Base-by-base conservation (phyloP, 2,888 invertebrate genomes). In the Pemphredon lugubris region DNA sequence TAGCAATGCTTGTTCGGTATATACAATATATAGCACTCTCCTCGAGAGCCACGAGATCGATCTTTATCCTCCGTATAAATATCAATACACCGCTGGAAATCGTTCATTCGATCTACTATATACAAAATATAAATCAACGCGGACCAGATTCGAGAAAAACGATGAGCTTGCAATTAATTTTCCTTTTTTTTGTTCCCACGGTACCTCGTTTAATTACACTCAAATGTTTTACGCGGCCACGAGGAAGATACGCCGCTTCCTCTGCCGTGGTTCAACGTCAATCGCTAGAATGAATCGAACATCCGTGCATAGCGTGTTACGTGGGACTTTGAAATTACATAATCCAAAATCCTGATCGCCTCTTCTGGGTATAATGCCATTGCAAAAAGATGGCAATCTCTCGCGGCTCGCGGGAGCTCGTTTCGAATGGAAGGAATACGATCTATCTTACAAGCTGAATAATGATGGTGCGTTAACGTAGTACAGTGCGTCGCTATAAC, bases 11-110 rank as follows among this genome's bases (percentile, higher is more conserved):
- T 85, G 81, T 75, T 83, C 73, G 76, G 85, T 87, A 87, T 88
- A 84, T 86, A 88, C 87, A 87, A 83, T 87, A 84, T 84, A 83
- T 87, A 86, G 83, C 83, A 83, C 79, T 80, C 75, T 81, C 75
- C 64, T 79, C 81, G 84, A 81, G 83, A 84, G 83, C 76, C 84
- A 80, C 76, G 81, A 84, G 86, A 84, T 84, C 75, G 51, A 67
- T 60, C 32, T 16, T 32, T n/a, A 32, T 34, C 51, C 16, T 57
- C 21, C 18, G 40, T n/a, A 2, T 14, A 23, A 47, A 50, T 30
- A 34, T 40, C 30, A 37, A n/a, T 13, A n/a, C 23, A 14, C 14
- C 20, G 16, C 34, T 4, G 3, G n/a, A 34, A n/a, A 34, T 34
- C 34, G 34, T 34, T 34, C 30, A 55, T 37, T 39, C 18, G 48